Conservation (phyloP, 2,797 vertebrate species). For the Fundulus diaphanus region DNA sequence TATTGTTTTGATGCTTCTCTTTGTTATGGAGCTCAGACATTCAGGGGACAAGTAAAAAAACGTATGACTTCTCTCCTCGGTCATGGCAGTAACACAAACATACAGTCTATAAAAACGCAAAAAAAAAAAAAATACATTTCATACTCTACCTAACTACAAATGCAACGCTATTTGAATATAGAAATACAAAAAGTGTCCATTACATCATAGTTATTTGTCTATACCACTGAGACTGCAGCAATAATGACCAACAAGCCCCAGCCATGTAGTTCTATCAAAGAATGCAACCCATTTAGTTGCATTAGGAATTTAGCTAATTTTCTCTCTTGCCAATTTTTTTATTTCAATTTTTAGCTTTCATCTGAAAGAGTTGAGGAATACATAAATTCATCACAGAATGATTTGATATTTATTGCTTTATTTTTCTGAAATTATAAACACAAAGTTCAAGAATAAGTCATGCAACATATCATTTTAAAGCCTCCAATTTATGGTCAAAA, state of each 20-base stretch:
- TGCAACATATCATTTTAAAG: neutral
- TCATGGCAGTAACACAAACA: slow-evolving; percentile 33
- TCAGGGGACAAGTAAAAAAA: neutral
- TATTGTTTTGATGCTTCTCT: neutral
- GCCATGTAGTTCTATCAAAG: too few species aligned
- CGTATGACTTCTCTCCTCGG: slow-evolving; percentile 23
- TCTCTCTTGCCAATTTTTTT: neutral
- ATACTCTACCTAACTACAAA: too few species aligned
- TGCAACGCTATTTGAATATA: slow-evolving; percentile 44
- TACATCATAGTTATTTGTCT: too few species aligned
- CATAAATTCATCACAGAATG: neutral
- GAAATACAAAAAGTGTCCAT: slow-evolving; percentile 21
- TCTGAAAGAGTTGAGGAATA: neutral
- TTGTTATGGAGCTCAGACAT: neutral
- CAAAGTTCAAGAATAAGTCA: neutral
- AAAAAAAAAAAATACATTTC: neutral
- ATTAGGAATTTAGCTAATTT: neutral
- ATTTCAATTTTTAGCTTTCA: neutral
- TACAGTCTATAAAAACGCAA: slow-evolving; percentile 16
- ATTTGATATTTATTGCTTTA: neutral
- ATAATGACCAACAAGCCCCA: too few species aligned
- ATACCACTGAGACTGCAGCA: too few species aligned
- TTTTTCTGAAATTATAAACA: neutral
- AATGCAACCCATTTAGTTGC: too few species aligned
- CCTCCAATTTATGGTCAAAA: neutral